Base-by-base conservation (phyloP, 2,113 vertebrate species). In the Oophaga pumilio region DNA sequence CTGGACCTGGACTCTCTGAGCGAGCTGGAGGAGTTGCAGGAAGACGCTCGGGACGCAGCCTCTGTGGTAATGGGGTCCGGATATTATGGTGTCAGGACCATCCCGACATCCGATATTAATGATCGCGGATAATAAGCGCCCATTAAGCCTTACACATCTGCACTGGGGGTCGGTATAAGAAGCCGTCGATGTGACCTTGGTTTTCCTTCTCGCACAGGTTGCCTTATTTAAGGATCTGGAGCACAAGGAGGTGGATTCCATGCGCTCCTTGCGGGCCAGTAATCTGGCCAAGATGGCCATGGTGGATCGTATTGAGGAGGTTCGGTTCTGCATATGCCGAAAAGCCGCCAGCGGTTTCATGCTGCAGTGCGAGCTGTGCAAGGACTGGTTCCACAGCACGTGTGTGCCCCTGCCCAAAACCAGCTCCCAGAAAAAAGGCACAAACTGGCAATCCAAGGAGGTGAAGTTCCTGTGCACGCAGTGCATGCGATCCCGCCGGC, bases 241-340 rank as follows among this genome's bases (percentile, higher is more conserved):
- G 10, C 97, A 97, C 90, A 97, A 99, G 89, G 98, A 99, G 83
- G 94, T 97, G 50, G 97, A 98, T 90, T 95, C 97, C 84, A 98
- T 99, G 93, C 98, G 97, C 77, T 95, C 97, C 2, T 95, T 99
- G 69, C 95, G 98, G 22, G 95, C 97, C 11, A 97, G 97, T 88
- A 99, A 99, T 89, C 90, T 99, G 89, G 97, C 97, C 91, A 99
- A 99, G 94, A 99, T 98, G 97, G 95, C 96, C 20, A 96, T 98
- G 97, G 97, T 97, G n/a, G 98, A 99, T 85, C 96, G 97, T 13
- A 98, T 98, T 0, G 97, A 99, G 90, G 97, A 99, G 89, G 97
- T 98, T 6, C 98, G 98, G 89, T 99, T 99, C 94, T 99, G 98
- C 14, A 90, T 99, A 85, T 99, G 98, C 85, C 97, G 98, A 74